Evolutionary conservation across 2,888 invertebrate species (phyloP), one percentile per base, ranked within the genome.

Genomic region (Caenorhabditis sinica): DNA sequence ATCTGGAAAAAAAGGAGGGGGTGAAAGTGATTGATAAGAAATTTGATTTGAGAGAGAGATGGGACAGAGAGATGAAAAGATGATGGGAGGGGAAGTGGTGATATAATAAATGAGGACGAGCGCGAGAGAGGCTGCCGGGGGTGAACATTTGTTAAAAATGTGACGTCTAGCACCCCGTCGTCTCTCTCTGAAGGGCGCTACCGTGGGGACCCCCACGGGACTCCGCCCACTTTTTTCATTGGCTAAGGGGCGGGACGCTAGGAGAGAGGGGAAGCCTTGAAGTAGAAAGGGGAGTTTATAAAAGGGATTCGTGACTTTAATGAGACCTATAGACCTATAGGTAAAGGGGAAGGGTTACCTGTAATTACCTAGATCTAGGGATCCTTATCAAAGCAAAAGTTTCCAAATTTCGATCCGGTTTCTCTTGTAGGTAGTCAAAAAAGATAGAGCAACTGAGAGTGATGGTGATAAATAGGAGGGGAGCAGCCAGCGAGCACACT

Each of bases 61-160:
- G 61, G 51, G 51, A 51, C 8, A 51, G 28, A 58, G 28, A 58
- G 6, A 2, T 40, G 2, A 40, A 40, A 13, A 40, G 40, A 40
- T 36, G 33, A 36, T 36, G 28, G n/a, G 40, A n/a, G 36, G n/a
- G 43, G 17, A 56, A 36, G 69, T 56, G 69, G 45, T 76, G 77
- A 77, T 77, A 77, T 77, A 77, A 77, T 80, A 80, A 80, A 80
- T 80, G 80, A 80, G 49, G 63, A 53, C 28, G 23, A n/a, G 45
- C 49, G 49, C 4, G 25, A 23, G 33, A 15, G 15, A 8, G 45
- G 33, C 33, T 9, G 33, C 33, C 17, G 43, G 30, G 65, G 23
- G 58, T 51, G 76, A 80, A 72, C 80, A 80, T 80, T 80, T 80
- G 80, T 80, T 80, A 80, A 80, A 75, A 80, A 80, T 80, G 80